phyloP scores from a whole-genome alignment of 2,113 vertebrate genomes.

The Psammodynastes pulverulentus region DNA sequence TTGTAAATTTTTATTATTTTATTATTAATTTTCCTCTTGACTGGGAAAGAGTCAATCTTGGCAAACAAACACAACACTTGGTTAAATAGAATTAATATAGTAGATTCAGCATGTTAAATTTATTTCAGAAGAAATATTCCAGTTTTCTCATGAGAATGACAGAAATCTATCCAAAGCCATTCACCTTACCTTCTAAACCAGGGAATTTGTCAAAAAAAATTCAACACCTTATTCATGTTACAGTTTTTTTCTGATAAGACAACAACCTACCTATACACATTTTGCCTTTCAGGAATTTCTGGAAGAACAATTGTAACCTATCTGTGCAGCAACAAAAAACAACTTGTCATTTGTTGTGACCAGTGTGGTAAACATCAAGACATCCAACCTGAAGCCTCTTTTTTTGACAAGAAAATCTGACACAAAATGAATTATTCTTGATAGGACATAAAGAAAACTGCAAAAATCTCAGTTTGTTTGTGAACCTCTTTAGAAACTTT shows the following conservation, averaged over 20 bases:
- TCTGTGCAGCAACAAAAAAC: neutral
- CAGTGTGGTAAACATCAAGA: neutral
- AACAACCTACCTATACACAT: neutral
- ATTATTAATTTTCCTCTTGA: neutral
- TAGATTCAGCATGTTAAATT: constrained; percentile 3
- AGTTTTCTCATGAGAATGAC: neutral
- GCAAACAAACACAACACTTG: neutral
- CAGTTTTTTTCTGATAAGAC: neutral
- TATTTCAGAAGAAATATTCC: neutral
- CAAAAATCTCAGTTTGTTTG: neutral
- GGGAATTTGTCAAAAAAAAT: neutral
- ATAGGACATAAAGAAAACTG: neutral
- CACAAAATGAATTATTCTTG: neutral
- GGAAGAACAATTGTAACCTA: neutral
- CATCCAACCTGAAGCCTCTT: neutral
- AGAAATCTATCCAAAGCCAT: neutral
- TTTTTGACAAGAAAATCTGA: neutral
- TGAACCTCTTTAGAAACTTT: neutral
- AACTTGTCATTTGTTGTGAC: neutral
- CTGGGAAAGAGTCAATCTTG: neutral
- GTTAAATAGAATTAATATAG: neutral
- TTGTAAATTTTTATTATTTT: constrained; percentile 4
- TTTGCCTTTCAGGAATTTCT: neutral
- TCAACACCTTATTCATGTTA: neutral
- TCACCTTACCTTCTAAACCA: neutral